phyloP scores from a whole-genome alignment of 2,888 invertebrate species.

The Sphecodes monilicornis region DNA sequence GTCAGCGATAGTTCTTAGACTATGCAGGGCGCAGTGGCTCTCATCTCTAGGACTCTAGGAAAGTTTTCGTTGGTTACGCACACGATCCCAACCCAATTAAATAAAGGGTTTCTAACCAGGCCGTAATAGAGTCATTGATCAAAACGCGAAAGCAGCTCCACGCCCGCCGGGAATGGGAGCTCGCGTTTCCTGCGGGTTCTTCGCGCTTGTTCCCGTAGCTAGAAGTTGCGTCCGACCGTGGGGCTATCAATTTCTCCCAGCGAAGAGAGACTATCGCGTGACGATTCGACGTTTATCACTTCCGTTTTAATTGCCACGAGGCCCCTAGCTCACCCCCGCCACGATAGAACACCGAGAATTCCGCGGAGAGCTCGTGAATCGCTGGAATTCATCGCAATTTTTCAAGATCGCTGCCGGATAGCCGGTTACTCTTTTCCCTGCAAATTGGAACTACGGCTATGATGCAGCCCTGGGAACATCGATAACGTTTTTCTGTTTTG shows the following conservation, averaged over 20 bases:
- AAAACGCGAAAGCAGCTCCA: not conserved
- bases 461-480: not conserved
- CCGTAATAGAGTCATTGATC: conserved; percentile 40
- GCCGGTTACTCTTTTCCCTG: not conserved
- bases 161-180: not conserved
- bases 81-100: conserved; percentile 30
- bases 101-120: conserved; percentile 24
- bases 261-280: conserved; percentile 23
- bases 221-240: conserved; percentile 18
- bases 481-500: not conserved
- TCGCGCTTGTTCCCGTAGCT: conserved; percentile 24
- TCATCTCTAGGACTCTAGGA: conserved; percentile 23
- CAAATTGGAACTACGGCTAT: not conserved
- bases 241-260: conserved; percentile 15
- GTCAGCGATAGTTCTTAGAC: conserved; percentile 50
- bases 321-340: not conserved
- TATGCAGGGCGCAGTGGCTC: conserved; percentile 43
- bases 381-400: not conserved
- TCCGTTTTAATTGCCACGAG: not conserved
- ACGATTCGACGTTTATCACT: conserved; percentile 30
- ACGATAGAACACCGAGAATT: conserved; percentile 12
- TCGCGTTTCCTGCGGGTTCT: conserved; percentile 26
- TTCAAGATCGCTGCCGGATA: not conserved
- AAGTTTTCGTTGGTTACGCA: not conserved
- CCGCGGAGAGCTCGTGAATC: not conserved